These are phyloP conservation scores for Centropus bengalensis DNA, from an alignment of 2,113 vertebrate species.

Conservation along the genomic window DNA sequence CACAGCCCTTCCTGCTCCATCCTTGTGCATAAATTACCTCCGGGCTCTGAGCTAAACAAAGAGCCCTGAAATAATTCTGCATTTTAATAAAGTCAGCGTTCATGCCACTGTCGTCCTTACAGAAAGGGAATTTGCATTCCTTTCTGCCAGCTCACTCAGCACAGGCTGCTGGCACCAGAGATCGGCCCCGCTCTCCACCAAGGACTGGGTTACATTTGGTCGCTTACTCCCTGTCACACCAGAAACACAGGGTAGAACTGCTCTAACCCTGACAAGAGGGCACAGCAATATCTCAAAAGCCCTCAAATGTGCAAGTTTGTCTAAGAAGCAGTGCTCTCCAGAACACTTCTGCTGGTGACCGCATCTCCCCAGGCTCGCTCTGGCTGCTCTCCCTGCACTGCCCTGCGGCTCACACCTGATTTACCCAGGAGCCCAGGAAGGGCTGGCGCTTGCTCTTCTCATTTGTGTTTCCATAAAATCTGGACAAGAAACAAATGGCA, in stretches of 20 bases:
- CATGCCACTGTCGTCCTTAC: background rate
- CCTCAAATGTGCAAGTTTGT: constrained; percentile 21
- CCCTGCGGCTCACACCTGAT: fast-evolving
- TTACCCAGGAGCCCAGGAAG: fast-evolving
- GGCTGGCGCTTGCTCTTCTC: background rate
- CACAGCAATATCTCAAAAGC: constrained; percentile 1
- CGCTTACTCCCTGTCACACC: constrained; percentile 52
- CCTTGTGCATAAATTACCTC: constrained; percentile 66
- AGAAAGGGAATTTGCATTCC: constrained; percentile 38
- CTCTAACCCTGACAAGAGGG: background rate
- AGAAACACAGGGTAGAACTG: background rate
- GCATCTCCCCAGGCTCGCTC: background rate
- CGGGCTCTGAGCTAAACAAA: constrained; percentile 62
- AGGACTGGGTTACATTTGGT: constrained; percentile 52
- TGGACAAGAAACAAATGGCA: background rate
- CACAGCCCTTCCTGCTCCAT: constrained; percentile 3
- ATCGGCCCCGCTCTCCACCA: constrained; percentile 11
- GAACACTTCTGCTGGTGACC: background rate
- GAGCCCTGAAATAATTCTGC: constrained; percentile 50
- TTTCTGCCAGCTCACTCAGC: background rate
- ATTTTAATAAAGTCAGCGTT: constrained; percentile 53
- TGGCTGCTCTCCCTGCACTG: fast-evolving
- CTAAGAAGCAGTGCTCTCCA: background rate
- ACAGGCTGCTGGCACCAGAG: constrained; percentile 28
- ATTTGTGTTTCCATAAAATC: background rate